Conservation (phyloP, 1,140 invertebrate genomes). For the Neodiprion lecontei region DNA sequence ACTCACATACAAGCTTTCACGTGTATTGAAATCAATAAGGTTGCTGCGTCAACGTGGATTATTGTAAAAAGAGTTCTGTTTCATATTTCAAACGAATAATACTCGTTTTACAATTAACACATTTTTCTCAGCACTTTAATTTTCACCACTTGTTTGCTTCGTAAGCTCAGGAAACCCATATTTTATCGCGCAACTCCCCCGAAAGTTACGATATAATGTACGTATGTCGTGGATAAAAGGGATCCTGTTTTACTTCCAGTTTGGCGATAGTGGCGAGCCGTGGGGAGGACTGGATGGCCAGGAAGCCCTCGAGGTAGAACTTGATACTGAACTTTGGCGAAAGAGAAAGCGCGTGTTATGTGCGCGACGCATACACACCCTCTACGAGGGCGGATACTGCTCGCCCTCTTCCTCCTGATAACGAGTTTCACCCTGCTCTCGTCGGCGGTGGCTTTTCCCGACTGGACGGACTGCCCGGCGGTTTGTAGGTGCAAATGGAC, state of each 20-base stretch:
- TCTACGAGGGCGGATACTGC: slow-evolving; percentile 50
- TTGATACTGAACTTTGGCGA: neutral
- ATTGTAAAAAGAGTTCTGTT: no score
- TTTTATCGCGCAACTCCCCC: no score
- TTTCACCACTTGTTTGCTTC: no score
- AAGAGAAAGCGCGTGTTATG: slow-evolving; percentile 41
- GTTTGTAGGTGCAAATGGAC: slow-evolving; percentile 89
- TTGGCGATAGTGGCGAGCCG: neutral
- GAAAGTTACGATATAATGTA: no score
- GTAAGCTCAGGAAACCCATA: no score
- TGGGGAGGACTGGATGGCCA: neutral
- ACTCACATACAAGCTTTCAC: no score
- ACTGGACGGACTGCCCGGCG: slow-evolving; percentile 83
- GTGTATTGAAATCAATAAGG: no score
- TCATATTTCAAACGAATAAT: no score
- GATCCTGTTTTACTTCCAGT: neutral
- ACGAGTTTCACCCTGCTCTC: slow-evolving; percentile 47
- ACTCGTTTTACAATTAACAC: no score
- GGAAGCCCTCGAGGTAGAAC: neutral
- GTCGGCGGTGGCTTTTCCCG: slow-evolving; percentile 65
- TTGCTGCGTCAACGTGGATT: no score
- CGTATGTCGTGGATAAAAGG: neutral
- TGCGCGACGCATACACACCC: slow-evolving; percentile 46
- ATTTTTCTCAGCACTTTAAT: no score
- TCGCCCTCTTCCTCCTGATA: slow-evolving; percentile 49